Conservation (phyloP, 2,797 vertebrate genomes). For the Sebastes paucispinis region DNA sequence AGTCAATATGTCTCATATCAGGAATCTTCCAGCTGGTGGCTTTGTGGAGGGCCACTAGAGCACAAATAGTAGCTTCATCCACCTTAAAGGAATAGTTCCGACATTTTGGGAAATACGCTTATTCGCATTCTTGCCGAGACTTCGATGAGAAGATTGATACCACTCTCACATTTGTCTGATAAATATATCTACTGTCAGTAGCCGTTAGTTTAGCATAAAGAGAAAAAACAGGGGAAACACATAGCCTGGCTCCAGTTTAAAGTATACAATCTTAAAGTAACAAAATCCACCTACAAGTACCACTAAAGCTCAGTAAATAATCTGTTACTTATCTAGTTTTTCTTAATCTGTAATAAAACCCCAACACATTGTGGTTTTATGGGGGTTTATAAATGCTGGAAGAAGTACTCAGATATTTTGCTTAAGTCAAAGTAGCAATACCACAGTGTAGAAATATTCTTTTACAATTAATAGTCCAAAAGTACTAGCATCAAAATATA, state of each 20-base stretch:
- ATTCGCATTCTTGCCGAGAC: no score
- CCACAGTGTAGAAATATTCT: no score
- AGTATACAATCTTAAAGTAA: no score
- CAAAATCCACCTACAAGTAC: fast-evolving
- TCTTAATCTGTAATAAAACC: no score
- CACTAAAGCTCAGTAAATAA: no score
- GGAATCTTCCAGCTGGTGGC: neutral
- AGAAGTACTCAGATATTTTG: no score
- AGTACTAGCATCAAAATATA: no score
- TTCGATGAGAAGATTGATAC: neutral
- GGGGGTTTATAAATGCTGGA: no score
- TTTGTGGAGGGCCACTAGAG: neutral
- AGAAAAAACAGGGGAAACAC: neutral
- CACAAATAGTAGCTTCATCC: neutral
- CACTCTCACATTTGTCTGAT: neutral
- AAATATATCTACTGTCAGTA: neutral
- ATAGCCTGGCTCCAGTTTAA: fast-evolving
- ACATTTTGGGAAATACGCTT: neutral
- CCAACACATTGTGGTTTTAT: no score
- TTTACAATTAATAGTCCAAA: no score
- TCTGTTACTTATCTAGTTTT: no score
- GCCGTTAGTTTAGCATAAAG: neutral
- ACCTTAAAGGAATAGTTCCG: neutral
- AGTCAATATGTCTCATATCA: neutral
- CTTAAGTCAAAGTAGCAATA: no score